These are phyloP conservation scores for Nannobrachium achirus DNA, from an alignment of 2,113 vertebrate genomes.

Conservation along the genomic window DNA sequence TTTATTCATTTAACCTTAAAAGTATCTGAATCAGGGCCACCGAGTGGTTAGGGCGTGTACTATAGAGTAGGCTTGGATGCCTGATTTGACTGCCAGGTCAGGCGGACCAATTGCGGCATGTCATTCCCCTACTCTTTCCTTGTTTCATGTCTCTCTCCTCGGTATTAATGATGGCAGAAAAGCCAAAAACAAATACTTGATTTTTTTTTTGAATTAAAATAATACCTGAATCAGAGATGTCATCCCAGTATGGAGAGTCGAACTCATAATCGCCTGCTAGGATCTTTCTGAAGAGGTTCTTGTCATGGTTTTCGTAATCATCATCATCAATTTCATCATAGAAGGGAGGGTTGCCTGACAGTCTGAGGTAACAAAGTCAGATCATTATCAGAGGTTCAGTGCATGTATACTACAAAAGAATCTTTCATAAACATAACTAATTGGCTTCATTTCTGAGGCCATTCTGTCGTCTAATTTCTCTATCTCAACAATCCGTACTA, in stretches of 20 bases:
- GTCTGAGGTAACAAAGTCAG: conserved; percentile 69
- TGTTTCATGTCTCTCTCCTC: background rate
- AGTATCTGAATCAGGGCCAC: no score
- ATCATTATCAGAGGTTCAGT: background rate
- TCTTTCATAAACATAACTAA: background rate
- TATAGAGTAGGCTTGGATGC: no score
- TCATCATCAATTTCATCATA: conserved; percentile 97
- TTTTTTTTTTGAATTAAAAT: no score
- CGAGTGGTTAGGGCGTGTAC: no score
- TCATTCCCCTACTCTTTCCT: no score
- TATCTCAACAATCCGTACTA: no score
- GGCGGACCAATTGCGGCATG: no score
- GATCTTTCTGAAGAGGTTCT: conserved; percentile 98
- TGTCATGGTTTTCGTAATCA: conserved; percentile 96
- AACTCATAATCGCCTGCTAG: conserved; percentile 96
- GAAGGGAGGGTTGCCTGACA: conserved; percentile 97
- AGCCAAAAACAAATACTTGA: no score
- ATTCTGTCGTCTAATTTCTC: no score
- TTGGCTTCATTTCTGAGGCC: background rate
- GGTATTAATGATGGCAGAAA: background rate
- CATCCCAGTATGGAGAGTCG: conserved; percentile 97
- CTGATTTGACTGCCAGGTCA: no score
- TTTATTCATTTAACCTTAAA: no score
- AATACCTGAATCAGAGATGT: conserved; percentile 95
- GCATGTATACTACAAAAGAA: background rate